Conservation (phyloP, 2,113 vertebrate species). For the Otocyon megalotis region DNA sequence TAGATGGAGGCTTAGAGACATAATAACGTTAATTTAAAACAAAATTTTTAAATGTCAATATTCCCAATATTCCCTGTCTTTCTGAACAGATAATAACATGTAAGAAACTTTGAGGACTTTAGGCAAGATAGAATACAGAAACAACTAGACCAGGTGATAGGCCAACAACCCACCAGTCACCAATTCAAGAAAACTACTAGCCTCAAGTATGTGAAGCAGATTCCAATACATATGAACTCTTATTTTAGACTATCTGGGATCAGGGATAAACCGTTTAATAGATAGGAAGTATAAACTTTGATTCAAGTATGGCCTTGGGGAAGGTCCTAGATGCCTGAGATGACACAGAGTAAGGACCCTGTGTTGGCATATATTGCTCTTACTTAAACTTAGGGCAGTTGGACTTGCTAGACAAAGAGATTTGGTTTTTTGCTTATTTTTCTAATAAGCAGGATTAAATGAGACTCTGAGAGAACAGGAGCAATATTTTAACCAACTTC, state of each 20-base stretch:
- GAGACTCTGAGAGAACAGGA: not conserved
- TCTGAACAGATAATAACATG: not conserved
- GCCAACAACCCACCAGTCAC: not conserved
- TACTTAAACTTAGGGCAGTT: not conserved
- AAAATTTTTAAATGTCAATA: constrained; percentile 34
- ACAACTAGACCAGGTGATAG: not conserved
- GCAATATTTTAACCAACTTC: not conserved
- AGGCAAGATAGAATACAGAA: not conserved
- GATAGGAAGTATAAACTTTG: not conserved
- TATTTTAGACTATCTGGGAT: not conserved
- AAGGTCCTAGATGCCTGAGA: not conserved
- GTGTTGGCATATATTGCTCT: not conserved
- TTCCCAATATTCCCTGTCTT: not conserved
- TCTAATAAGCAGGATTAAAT: not conserved
- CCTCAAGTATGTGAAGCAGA: not conserved
- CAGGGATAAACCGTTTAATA: not conserved
- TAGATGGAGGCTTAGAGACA: not conserved
- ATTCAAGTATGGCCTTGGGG: not conserved
- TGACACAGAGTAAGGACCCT: not conserved
- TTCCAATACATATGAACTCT: not conserved
- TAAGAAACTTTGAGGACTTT: not conserved
- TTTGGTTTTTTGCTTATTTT: not conserved
- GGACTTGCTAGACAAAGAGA: not conserved
- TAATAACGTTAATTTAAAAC: constrained; percentile 11
- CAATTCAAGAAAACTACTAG: not conserved